Conservation (phyloP, 92 coral and sea anemone genomes). For the Ricordea florida region DNA sequence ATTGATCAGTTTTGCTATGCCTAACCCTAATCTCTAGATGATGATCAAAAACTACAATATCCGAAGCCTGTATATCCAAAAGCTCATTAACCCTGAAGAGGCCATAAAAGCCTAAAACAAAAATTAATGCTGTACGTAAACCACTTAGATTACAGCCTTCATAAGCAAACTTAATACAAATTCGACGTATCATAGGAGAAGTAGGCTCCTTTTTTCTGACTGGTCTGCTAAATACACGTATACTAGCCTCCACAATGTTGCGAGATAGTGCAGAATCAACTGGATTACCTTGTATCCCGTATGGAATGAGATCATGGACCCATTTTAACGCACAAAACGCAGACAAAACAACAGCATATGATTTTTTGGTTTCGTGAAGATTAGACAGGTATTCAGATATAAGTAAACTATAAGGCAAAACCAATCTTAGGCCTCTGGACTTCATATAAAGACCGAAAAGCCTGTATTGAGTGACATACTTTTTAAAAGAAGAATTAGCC, state of each 20-base stretch:
- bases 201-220: conserved; percentile 16
- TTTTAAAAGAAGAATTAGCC: conserved; percentile 15
- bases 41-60: conserved; percentile 15
- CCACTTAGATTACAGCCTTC: conserved; percentile 14
- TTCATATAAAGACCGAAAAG: not conserved
- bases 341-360: conserved; percentile 12
- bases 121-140: conserved; percentile 41
- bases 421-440: not conserved
- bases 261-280: not conserved
- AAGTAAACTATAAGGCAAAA: conserved; percentile 12
- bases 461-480: conserved; percentile 18
- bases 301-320: conserved; percentile 15
- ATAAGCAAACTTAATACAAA: conserved; percentile 1
- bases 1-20: conserved; percentile 44
- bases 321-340: conserved; percentile 17
- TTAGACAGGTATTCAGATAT: conserved; percentile 23
- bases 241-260: conserved; percentile 22
- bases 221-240: conserved; percentile 21
- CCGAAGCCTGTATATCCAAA: conserved; percentile 25
- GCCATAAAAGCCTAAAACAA: conserved; percentile 36
- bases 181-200: conserved; percentile 26
- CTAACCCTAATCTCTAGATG: conserved; percentile 25
- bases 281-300: conserved; percentile 19
- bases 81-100: conserved; percentile 42
- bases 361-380: conserved; percentile 29